Evolutionary conservation across 2,888 invertebrate species (phyloP), one percentile per base, ranked within the genome.

Genomic region (Drosophila emarginata): DNA sequence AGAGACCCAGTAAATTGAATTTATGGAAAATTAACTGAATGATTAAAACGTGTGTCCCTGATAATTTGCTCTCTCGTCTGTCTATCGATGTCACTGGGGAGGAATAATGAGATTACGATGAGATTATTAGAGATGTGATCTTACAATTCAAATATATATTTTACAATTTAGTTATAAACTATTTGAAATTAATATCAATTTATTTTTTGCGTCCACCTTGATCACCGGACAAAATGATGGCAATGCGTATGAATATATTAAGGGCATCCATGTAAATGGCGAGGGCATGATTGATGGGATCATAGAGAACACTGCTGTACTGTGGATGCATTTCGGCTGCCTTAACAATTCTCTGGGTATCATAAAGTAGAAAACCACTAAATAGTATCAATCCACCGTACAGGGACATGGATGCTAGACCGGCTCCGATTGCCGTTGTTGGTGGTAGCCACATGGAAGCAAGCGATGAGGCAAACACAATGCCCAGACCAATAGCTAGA

Each of bases 361-460:
- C 98, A 88, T 98, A 98, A 1, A 99, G 93, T 50, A 99, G 93
- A 91, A 99, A 97, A 66, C 95, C 96, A 63, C 98, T 95, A 92
- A 99, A 99, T 4, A 99, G 93, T 28, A 99, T 93, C 62, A 99
- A 93, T 12, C 99, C 99, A 61, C 99, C 99, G 90, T 99, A 99
- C 58, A 99, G 90, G 65, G 96, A 95, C 61, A 99, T 93, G 0
- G 98, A 98, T 90, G 98, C 96, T 11, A 99, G 92, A 40, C 94
- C 97, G 72, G 98, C 97, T 52, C 98, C 98, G 23, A 99, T 92
- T 5, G 95, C 97, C 11, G 97, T 95, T 0, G 97, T 96, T 3
- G 98, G 96, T 45, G 98, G 97, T 67, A 99, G 92, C 92, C 98
- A 98, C 94, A 97, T 95, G 72, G 95, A 93, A 89, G 98, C 99